Percentiles rank a stretch among this genome's conserved stretches.
phyloP scores from a whole-genome alignment of 2,888 invertebrate genomes.

The Athetis lepigone region DNA sequence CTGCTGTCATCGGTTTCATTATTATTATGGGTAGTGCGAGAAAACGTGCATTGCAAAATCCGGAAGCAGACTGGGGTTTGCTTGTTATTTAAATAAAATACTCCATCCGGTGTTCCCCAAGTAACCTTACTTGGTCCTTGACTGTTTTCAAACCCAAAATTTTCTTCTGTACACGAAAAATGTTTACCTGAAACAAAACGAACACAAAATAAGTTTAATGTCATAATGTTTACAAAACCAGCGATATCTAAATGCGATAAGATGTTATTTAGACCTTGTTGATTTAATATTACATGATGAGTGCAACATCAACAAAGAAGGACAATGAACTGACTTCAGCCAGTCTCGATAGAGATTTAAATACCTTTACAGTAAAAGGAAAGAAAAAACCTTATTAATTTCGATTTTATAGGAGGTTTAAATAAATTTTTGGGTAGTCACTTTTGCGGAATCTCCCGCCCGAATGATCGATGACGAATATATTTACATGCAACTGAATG shows the following conservation, averaged over 20 bases:
- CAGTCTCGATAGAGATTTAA: conserved; percentile 17
- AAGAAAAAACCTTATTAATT: conserved; percentile 12
- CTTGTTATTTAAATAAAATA: conserved; percentile 34
- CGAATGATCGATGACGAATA: too few relatives aligned
- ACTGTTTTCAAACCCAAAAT: conserved; percentile 1
- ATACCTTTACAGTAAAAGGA: conserved; percentile 28
- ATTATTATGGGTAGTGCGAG: conserved; percentile 21
- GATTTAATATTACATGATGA: conserved; percentile 39
- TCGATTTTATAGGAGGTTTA: too few relatives aligned
- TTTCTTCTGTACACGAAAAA: conserved; percentile 3
- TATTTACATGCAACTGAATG: too few relatives aligned
- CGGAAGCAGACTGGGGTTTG: background rate
- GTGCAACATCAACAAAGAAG: conserved; percentile 43
- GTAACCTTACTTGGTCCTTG: conserved; percentile 24
- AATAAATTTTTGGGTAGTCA: too few relatives aligned
- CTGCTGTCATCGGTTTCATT: conserved; percentile 29
- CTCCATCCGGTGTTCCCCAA: conserved; percentile 14
- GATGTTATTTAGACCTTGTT: conserved; percentile 21
- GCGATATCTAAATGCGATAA: conserved; percentile 39
- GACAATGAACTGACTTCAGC: conserved; percentile 46
- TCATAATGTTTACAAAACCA: conserved; percentile 32
- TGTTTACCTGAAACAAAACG: conserved; percentile 70
- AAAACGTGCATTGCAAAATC: conserved; percentile 19
- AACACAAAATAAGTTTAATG: conserved; percentile 39
- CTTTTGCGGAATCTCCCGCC: too few relatives aligned